Evolutionary conservation across 2,888 invertebrate species (phyloP).

Genomic region (Phortica magna): DNA sequence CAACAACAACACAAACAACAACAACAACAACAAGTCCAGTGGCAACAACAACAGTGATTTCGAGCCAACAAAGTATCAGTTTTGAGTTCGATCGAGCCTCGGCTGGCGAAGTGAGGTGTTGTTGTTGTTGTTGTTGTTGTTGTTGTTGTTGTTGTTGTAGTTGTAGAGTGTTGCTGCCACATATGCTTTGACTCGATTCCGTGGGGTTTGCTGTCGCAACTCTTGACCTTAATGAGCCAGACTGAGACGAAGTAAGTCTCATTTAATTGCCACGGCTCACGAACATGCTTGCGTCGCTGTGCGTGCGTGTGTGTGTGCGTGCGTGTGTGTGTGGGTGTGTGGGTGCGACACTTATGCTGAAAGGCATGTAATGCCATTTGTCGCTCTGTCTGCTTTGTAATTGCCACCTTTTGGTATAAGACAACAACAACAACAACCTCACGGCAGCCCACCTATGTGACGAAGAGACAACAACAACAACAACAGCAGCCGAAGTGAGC

Average conservation of each 20-base stretch:
- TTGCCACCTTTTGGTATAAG: conserved; percentile 27
- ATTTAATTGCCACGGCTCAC: conserved; percentile 56
- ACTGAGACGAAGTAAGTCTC: conserved; percentile 47
- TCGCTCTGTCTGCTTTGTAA: conserved; percentile 43
- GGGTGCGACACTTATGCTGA: conserved; percentile 14
- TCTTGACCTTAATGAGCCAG: conserved; percentile 16
- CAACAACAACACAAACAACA: too few relatives aligned
- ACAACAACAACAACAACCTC: not conserved
- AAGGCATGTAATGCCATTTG: not conserved
- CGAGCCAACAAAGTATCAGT: too few relatives aligned
- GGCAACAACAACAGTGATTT: too few relatives aligned
- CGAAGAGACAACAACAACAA: not conserved
- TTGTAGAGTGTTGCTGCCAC: not conserved
- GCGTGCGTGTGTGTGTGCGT: too few relatives aligned
- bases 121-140: too few relatives aligned
- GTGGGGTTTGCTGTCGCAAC: not conserved
- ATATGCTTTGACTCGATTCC: too few relatives aligned
- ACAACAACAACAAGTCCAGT: too few relatives aligned
- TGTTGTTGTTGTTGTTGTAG: too few relatives aligned
- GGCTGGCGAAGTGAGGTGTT: too few relatives aligned
- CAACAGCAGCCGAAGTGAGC: not conserved
- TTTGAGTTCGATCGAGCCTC: too few relatives aligned
- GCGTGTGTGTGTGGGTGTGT: conserved; percentile 20
- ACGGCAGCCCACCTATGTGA: not conserved
- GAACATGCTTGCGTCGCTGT: conserved; percentile 24